Evolutionary conservation across 2,113 vertebrate genomes (phyloP).

Genomic region (Elaphurus davidianus): DNA sequence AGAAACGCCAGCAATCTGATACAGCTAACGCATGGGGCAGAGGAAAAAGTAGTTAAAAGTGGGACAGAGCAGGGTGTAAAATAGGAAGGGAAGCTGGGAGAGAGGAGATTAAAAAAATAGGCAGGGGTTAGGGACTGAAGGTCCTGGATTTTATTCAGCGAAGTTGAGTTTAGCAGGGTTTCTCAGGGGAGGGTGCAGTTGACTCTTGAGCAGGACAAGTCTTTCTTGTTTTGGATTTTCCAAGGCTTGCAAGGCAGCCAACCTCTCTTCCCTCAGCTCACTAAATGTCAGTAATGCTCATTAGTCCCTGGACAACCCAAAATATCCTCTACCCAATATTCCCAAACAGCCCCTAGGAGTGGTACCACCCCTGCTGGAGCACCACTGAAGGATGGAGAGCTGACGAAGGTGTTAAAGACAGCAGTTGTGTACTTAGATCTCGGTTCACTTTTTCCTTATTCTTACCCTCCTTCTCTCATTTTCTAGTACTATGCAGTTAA

Average conservation of each 20-base stretch:
- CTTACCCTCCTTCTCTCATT: background rate
- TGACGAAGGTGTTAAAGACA: background rate
- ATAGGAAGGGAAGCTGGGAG: background rate
- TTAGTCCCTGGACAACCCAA: background rate
- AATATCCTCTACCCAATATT: background rate
- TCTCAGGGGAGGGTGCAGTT: background rate
- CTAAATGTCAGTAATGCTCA: background rate
- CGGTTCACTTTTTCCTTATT: background rate
- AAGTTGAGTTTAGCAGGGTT: background rate
- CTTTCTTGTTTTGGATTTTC: background rate
- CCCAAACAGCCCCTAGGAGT: background rate
- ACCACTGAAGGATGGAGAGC: background rate
- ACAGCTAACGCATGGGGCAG: background rate
- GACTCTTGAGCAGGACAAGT: background rate
- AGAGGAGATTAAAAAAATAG: background rate
- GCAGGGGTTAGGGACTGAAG: background rate
- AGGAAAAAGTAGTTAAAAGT: background rate
- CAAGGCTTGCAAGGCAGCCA: background rate
- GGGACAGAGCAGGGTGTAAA: background rate
- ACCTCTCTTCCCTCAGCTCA: background rate
- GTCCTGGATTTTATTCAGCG: background rate
- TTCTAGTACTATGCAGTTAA: background rate
- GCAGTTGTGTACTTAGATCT: background rate
- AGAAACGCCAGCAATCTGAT: background rate
- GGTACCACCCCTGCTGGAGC: background rate